These are phyloP conservation scores for Podabrus alpinus DNA, from an alignment of 2,888 invertebrate genomes.

Conservation along the genomic window DNA sequence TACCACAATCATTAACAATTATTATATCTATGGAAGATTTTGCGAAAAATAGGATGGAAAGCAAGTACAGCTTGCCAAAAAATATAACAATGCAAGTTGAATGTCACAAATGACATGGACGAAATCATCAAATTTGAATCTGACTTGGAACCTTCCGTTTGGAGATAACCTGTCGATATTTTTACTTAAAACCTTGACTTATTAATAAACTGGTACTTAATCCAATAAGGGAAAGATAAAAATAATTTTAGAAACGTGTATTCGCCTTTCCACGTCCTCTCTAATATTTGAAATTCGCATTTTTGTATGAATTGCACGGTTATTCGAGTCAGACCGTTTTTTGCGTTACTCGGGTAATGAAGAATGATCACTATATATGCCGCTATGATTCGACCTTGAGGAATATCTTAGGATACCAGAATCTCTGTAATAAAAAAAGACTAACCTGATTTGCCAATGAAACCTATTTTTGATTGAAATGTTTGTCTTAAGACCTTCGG, in stretches of 20 bases:
- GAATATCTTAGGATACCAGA: neutral
- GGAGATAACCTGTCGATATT: neutral
- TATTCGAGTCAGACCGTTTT: neutral
- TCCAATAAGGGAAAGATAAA: neutral
- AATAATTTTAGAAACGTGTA: neutral
- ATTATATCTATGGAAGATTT: neutral
- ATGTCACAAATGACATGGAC: neutral
- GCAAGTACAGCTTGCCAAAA: neutral
- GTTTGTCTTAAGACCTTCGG: neutral
- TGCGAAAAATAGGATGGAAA: neutral
- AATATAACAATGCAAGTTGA: neutral
- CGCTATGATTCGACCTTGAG: neutral
- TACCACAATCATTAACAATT: neutral
- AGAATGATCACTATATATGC: neutral
- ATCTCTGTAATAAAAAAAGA: neutral
- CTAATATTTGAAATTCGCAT: neutral
- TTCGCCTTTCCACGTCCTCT: neutral
- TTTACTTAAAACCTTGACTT: neutral
- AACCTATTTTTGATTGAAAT: neutral
- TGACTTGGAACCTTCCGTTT: neutral
- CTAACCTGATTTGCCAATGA: neutral
- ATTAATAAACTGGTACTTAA: neutral
- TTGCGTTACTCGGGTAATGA: neutral
- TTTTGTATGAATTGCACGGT: neutral
- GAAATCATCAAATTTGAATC: neutral